Evolutionary conservation across 2,888 invertebrate genomes (phyloP).

Genomic region (Copidosoma aretas): DNA sequence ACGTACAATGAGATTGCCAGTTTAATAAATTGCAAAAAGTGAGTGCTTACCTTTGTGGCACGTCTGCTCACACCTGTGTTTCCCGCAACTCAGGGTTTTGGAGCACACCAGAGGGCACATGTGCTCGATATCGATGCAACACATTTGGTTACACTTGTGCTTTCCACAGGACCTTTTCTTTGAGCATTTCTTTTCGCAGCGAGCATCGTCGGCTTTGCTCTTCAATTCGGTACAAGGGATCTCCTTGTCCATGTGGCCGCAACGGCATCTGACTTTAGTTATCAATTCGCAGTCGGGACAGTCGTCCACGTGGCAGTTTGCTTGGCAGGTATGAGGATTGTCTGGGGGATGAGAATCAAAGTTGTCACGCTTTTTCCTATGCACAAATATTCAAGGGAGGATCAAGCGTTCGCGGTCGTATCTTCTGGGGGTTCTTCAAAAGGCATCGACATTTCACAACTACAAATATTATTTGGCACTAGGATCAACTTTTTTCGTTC

Average conservation of each 20-base stretch:
- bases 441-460: too few species aligned
- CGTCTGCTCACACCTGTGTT: conserved; percentile 85
- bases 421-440: too few species aligned
- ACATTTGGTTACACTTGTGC: conserved; percentile 88
- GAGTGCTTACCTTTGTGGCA: conserved; percentile 80
- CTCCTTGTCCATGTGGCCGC: conserved; percentile 84
- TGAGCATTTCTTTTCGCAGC: conserved; percentile 89
- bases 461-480: neutral
- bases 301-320: conserved; percentile 72
- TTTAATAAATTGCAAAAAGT: neutral
- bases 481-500: neutral
- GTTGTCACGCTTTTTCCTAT: too few species aligned
- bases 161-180: conserved; percentile 87
- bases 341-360: conserved; percentile 49
- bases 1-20: neutral
- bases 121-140: conserved; percentile 89
- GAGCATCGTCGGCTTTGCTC: conserved; percentile 74
- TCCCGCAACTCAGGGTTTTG: conserved; percentile 82
- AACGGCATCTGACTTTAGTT: conserved; percentile 81
- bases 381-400: too few species aligned
- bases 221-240: conserved; percentile 78
- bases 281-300: conserved; percentile 81
- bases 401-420: too few species aligned
- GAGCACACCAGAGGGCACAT: conserved; percentile 84
- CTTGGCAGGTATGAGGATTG: conserved; percentile 74